Evolutionary conservation across 2,888 invertebrate species (phyloP), one percentile per base, ranked within the genome.

Genomic region (Apamea sordens): DNA sequence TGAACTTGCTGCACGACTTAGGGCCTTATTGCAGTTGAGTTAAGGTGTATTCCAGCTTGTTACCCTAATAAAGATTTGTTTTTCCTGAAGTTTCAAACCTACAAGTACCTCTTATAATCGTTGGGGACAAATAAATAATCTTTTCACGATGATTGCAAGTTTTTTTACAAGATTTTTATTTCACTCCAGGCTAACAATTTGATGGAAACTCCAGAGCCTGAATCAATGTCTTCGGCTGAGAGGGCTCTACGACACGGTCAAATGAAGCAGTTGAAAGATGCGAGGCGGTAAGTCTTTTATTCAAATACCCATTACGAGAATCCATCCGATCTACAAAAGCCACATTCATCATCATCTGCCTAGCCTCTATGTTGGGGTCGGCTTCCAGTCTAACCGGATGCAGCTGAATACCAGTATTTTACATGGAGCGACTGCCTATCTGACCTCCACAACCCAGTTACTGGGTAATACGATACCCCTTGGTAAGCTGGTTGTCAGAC

Each of bases 161-260:
- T 64, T 21, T 61, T 32, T 21, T 36, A 64, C 36, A 24, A 32
- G 1, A 13, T 32, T 1, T 24, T 24, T 36, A 28, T 41, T 41
- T 91, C 89, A 0, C 13, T 64, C 6, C 86, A 98, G 97, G 98
- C 97, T 82, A 98, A 98, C 88, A 97, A 97, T 85, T 94, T 98
- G 89, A 95, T 97, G 90, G 97, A 97, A 83, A 93, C 94, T 0
- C 89, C 93, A 0, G 94, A 96, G 70, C 95, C 96, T 0, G 97
- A 97, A 79, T 93, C 96, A 18, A 96, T 97, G 93, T 97, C 97
- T 0, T 98, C 98, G 80, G 95, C 98, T 0, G 99, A 99, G 92
- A 97, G 99, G 81, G 97, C 98, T 0, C 97, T 98, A 83, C 97
- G 99, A 67, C 98, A 99, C 91, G 99, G 99, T 0, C 99, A 99